phyloP scores from a whole-genome alignment of 2,113 vertebrate species.

The Agapornis roseicollis region DNA sequence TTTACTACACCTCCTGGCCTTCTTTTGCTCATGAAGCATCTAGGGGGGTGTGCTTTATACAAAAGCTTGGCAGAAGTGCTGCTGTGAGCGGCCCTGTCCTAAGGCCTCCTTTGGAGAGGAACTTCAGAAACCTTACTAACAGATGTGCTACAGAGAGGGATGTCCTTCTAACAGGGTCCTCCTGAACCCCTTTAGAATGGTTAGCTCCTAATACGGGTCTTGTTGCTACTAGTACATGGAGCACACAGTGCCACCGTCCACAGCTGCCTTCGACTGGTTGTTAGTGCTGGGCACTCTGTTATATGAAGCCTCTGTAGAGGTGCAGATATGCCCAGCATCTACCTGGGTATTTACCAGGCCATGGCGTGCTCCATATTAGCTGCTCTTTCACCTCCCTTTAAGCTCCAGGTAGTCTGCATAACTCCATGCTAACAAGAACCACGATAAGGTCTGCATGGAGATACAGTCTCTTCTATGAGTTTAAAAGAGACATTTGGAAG shows the following conservation, averaged over 20 bases:
- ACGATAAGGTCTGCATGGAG: neutral
- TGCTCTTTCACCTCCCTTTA: neutral
- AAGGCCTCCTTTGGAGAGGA: neutral
- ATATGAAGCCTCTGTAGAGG: neutral
- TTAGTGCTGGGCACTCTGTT: neutral
- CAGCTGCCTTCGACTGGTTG: neutral
- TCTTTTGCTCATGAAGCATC: neutral
- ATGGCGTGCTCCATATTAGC: rapidly evolving
- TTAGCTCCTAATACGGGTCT: rapidly evolving
- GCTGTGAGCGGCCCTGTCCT: neutral
- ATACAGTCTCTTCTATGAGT: neutral
- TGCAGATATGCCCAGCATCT: neutral
- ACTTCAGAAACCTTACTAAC: neutral
- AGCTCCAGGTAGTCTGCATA: neutral
- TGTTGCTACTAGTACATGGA: rapidly evolving
- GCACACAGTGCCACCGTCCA: rapidly evolving
- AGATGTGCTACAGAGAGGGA: rapidly evolving
- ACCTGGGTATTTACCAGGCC: neutral
- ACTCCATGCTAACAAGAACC: neutral
- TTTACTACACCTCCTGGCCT: neutral
- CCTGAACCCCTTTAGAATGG: rapidly evolving
- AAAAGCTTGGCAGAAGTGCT: neutral
- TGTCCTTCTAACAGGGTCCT: neutral
- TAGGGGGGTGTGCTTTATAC: neutral
- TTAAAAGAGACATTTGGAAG: neutral